phyloP scores from a whole-genome alignment of 2,888 invertebrate species.

The Molanna angustata region DNA sequence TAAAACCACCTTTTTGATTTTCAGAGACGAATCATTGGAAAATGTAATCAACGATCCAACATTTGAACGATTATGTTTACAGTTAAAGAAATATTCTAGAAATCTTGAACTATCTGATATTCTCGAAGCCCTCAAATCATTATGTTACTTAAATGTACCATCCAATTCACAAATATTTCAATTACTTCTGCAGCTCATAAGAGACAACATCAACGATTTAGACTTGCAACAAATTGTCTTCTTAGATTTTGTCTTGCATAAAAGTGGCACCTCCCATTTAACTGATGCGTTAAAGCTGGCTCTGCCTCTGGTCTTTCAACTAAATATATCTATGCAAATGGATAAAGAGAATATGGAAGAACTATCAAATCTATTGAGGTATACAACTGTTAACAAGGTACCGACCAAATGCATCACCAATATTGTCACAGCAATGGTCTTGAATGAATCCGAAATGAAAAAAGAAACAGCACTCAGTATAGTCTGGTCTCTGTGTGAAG shows the following conservation, averaged over 20 bases:
- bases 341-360: constrained; percentile 53
- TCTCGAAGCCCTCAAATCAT: constrained; percentile 58
- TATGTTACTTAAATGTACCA: constrained; percentile 58
- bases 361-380: constrained; percentile 55
- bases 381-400: constrained; percentile 49
- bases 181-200: constrained; percentile 61
- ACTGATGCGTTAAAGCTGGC: constrained; percentile 63
- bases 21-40: constrained; percentile 43
- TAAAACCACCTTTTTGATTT: constrained; percentile 32
- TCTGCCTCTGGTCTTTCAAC: constrained; percentile 65
- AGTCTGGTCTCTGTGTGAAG: constrained; percentile 55
- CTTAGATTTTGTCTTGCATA: constrained; percentile 56
- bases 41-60: constrained; percentile 53
- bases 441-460: constrained; percentile 46
- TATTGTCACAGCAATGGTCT: constrained; percentile 51
- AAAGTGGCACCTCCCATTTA: constrained; percentile 54
- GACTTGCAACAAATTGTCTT: constrained; percentile 61
- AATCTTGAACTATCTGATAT: constrained; percentile 52
- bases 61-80: constrained; percentile 58
- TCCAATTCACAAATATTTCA: constrained; percentile 58
- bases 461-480: constrained; percentile 53
- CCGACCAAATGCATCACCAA: constrained; percentile 53
- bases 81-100: constrained; percentile 55
- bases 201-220: constrained; percentile 60
- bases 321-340: constrained; percentile 57